phyloP scores from a whole-genome alignment of 2,113 vertebrate genomes.

The Pygoscelis adeliae region DNA sequence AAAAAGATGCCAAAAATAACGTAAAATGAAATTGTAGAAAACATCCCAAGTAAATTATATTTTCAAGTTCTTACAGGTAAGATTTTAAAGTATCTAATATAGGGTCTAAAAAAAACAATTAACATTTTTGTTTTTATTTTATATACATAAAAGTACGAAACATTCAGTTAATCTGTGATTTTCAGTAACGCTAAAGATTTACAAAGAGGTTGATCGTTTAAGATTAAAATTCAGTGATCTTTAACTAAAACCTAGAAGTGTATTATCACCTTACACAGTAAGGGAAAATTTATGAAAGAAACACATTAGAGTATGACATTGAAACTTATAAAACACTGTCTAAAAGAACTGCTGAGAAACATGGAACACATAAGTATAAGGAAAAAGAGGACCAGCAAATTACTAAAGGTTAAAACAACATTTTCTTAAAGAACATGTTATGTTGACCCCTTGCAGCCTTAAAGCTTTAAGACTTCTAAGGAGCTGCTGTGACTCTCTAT shows the following conservation, averaged over 20 bases:
- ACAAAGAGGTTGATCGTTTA: not conserved
- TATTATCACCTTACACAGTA: not conserved
- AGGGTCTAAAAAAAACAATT: not conserved
- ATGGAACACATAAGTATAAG: not conserved
- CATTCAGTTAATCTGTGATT: not conserved
- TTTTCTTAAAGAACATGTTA: not conserved
- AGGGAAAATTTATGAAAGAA: not conserved
- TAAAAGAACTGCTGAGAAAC: conserved; percentile 40
- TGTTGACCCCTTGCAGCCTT: not conserved
- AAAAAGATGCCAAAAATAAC: not conserved
- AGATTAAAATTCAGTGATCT: not conserved
- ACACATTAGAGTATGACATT: not conserved
- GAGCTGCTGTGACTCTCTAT: conserved; percentile 62
- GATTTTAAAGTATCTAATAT: not conserved
- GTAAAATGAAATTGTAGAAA: not conserved
- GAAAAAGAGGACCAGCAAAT: conserved; percentile 6
- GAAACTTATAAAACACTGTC: not conserved
- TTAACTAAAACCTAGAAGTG: not conserved
- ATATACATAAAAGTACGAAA: not conserved
- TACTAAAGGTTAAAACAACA: conserved; percentile 19
- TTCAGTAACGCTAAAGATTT: not conserved
- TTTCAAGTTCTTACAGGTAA: not conserved
- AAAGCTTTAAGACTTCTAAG: conserved; percentile 55
- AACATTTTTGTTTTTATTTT: not conserved
- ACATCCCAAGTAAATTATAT: not conserved